These are phyloP conservation scores for Myathropa florea DNA, from an alignment of 2,888 invertebrate genomes.

Conservation along the genomic window DNA sequence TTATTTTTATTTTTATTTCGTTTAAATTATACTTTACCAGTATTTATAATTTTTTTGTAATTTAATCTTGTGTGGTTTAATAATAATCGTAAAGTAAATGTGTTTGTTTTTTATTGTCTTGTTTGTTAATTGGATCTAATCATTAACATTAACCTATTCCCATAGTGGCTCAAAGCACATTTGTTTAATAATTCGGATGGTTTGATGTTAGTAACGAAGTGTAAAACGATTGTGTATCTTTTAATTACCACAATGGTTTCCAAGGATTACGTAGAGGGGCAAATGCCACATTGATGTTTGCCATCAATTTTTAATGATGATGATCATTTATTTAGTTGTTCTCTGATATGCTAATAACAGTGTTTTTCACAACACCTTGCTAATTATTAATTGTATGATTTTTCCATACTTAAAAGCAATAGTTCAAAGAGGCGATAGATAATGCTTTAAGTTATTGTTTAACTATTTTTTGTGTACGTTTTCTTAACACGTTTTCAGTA, in stretches of 20 bases:
- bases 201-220: not conserved
- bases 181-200: not conserved
- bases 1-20: constrained; percentile 4
- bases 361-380: not conserved
- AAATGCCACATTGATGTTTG: not conserved
- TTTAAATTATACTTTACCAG: constrained; percentile 14
- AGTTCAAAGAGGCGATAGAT: not conserved
- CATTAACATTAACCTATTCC: constrained; percentile 60
- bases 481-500: not conserved
- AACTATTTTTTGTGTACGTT: not conserved
- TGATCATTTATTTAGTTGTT: not conserved
- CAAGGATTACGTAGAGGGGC: not conserved
- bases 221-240: not conserved
- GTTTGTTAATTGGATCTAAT: constrained; percentile 35
- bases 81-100: constrained; percentile 58
- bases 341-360: not conserved
- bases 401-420: not conserved
- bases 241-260: not conserved
- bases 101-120: constrained; percentile 57
- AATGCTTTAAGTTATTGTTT: not conserved
- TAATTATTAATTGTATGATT: not conserved
- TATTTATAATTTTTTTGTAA: constrained; percentile 33
- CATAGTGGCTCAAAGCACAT: constrained; percentile 22
- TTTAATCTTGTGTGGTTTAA: constrained; percentile 39
- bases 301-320: not conserved